Evolutionary conservation across 1,140 invertebrate species (phyloP).

Genomic region (Drosophila simulans): DNA sequence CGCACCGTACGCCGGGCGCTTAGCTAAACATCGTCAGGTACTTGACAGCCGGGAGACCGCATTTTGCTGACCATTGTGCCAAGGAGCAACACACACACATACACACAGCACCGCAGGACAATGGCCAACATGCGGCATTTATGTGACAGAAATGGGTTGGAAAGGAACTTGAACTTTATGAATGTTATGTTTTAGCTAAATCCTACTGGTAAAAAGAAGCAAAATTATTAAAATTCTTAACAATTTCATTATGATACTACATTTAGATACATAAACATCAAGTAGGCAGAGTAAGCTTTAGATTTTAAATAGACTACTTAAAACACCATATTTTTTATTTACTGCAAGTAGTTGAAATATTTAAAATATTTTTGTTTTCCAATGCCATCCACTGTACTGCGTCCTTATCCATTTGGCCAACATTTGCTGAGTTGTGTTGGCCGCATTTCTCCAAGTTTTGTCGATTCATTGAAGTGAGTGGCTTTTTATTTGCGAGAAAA

Average conservation of each 20-base stretch:
- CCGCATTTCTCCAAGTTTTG: constrained; percentile 56
- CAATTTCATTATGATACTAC: too few species aligned
- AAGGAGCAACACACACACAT: constrained; percentile 3
- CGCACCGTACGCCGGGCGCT: constrained; percentile 49
- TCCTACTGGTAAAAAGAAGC: too few species aligned
- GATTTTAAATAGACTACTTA: too few species aligned
- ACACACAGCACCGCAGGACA: constrained; percentile 9
- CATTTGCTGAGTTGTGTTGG: constrained; percentile 57
- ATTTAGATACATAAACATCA: too few species aligned
- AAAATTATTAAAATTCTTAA: too few species aligned
- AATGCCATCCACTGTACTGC: constrained; percentile 10
- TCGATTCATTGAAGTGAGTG: constrained; percentile 82
- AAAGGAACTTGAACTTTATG: too few species aligned
- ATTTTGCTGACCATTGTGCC: constrained; percentile 56
- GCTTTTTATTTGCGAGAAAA: constrained; percentile 79
- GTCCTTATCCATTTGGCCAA: constrained; percentile 24
- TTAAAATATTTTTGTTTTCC: background rate
- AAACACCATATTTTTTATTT: too few species aligned
- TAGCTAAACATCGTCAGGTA: constrained; percentile 81
- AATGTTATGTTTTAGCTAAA: background rate
- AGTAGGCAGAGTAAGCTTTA: too few species aligned
- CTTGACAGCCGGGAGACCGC: constrained; percentile 71
- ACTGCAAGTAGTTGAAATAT: background rate
- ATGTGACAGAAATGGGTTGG: background rate
- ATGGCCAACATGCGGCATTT: constrained; percentile 2